phyloP scores from a whole-genome alignment of 2,113 vertebrate genomes.

The Alosa alosa region DNA sequence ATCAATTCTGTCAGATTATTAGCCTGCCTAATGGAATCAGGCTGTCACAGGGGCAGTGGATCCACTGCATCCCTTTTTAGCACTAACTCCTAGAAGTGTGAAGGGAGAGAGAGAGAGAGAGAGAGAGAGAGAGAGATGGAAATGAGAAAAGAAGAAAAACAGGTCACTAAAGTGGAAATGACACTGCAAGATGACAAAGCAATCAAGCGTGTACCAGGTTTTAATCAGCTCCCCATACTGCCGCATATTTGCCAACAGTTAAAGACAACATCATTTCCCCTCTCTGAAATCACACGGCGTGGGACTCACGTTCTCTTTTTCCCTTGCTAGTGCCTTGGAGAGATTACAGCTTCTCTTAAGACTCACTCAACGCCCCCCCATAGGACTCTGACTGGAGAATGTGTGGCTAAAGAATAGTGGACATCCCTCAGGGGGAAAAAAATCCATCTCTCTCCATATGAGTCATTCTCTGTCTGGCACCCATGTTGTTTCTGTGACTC shows the following conservation, averaged over 20 bases:
- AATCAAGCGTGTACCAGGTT: conserved; percentile 38
- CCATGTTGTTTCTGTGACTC: background rate
- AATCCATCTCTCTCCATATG: too few species aligned
- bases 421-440: background rate
- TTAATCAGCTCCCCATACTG: conserved; percentile 41
- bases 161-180: conserved; percentile 14
- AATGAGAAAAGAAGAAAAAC: conserved; percentile 10
- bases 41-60: conserved; percentile 59
- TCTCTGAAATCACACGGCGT: conserved; percentile 25
- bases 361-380: background rate
- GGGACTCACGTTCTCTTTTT: background rate
- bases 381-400: background rate
- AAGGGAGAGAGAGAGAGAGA: conserved; percentile 6
- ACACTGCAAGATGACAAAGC: conserved; percentile 34
- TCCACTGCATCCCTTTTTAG: conserved; percentile 41
- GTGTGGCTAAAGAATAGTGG: background rate
- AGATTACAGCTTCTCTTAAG: conserved; percentile 2
- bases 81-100: conserved; percentile 36
- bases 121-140: conserved; percentile 15
- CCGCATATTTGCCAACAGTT: conserved; percentile 34
- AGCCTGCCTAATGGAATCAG: conserved; percentile 63
- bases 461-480: too few species aligned
- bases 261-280: conserved; percentile 27
- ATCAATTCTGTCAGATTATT: conserved; percentile 67
- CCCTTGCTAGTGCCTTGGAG: background rate